Conservation (phyloP, 2,888 invertebrate genomes). For the Eupithecia tripunctaria region DNA sequence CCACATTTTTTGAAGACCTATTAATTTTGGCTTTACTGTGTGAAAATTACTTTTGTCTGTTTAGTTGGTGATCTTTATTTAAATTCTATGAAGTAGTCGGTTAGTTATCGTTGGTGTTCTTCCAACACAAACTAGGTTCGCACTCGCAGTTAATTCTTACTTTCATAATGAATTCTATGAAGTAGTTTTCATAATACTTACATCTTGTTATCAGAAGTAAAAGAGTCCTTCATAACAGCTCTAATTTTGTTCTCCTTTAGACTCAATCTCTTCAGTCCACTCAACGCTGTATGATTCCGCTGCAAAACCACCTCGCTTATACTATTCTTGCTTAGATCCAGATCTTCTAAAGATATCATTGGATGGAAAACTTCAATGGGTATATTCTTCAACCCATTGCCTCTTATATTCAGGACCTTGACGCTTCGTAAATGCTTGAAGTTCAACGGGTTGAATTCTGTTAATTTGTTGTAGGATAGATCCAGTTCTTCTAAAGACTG, state of each 20-base stretch:
- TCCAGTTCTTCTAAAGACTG: conserved; percentile 76
- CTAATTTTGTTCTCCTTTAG: conserved; percentile 79
- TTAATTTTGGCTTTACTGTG: no score
- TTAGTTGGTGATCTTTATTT: no score
- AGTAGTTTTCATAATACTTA: conserved; percentile 56
- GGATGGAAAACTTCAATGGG: conserved; percentile 69
- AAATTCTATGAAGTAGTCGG: no score
- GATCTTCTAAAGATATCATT: conserved; percentile 68
- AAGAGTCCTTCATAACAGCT: conserved; percentile 72
- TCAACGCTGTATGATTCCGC: conserved; percentile 61
- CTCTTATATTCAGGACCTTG: conserved; percentile 76
- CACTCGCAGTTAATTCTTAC: no score
- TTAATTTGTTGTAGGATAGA: conserved; percentile 79
- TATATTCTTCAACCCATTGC: conserved; percentile 73
- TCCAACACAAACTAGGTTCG: no score
- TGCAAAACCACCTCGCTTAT: conserved; percentile 69
- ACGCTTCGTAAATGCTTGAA: conserved; percentile 68
- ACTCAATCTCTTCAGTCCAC: conserved; percentile 70
- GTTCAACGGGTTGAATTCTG: conserved; percentile 68
- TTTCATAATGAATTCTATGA: no score
- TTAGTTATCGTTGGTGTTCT: no score
- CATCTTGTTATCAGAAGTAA: conserved; percentile 71
- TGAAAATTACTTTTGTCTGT: no score
- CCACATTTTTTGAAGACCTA: no score
- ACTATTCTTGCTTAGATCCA: conserved; percentile 81